phyloP scores from a whole-genome alignment of 2,888 invertebrate species.

The Phyto melanocephala region DNA sequence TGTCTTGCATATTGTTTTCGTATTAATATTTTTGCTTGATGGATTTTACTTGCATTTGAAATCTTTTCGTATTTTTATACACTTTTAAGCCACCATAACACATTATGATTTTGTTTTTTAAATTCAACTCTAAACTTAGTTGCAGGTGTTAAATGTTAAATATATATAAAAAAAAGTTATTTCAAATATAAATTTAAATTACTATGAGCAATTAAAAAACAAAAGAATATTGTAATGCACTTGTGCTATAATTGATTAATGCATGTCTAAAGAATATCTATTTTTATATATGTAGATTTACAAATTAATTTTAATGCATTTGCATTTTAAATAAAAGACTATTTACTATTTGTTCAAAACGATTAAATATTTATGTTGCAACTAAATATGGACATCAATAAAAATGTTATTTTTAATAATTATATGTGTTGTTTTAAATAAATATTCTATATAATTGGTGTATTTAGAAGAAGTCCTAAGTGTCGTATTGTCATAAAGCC shows the following conservation, averaged over 20 bases:
- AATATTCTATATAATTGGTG: no score
- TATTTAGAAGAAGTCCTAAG: no score
- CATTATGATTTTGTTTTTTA: background rate
- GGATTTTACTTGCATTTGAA: background rate
- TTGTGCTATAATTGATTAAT: background rate
- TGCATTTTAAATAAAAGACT: background rate
- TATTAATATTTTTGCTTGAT: background rate
- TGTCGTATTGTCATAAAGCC: no score
- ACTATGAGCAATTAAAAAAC: background rate
- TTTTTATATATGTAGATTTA: background rate
- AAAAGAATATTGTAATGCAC: background rate
- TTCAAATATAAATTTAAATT: background rate
- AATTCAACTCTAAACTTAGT: background rate
- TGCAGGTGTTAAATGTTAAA: background rate
- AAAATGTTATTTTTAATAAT: background rate
- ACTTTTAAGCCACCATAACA: background rate
- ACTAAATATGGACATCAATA: background rate
- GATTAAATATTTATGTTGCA: background rate
- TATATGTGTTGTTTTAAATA: no score
- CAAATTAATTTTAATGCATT: background rate
- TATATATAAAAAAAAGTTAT: background rate
- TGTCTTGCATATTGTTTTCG: background rate
- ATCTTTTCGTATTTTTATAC: background rate
- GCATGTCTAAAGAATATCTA: background rate
- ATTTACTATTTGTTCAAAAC: background rate